Base-by-base conservation (phyloP, 2,113 vertebrate species). In the Coptodon rendalli region DNA sequence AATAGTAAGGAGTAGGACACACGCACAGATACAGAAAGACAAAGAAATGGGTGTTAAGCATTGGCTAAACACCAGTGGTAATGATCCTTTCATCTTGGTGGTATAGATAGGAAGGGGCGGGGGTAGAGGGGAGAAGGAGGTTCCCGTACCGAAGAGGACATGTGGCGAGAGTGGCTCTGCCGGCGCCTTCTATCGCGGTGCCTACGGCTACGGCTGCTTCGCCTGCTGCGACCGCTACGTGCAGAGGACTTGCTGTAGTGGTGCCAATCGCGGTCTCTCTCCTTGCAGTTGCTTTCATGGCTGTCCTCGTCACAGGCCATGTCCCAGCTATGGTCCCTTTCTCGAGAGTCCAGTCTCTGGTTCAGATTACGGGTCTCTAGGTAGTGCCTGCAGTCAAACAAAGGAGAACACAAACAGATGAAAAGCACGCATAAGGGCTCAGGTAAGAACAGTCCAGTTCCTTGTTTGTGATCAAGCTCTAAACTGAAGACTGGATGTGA, bases 211-310 rank as follows among this genome's bases (percentile, higher is more conserved):
- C 91, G 97, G 57, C 94, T 95, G 95, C 96, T 97, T 93, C 96
- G 97, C 91, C 97, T 97, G 97, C 97, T 99, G 94, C 96, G 98
- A 53, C 97, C 95, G 40, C 90, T 91, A 45, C 89, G 97, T 29
- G 97, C 97, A 17, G 98, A 99, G 34, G 98, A 99, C 95, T 98
- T 98, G 97, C 98, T 99, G 96, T 98, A 98, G 94, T 98, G 98
- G 92, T 98, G 96, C 95, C 97, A 95, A 91, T 98, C 97, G 89
- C 95, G 97, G 90, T 97, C 97, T 80, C 84, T 57, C 91, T 96
- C 97, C 90, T 84, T 90, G 90, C 82, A 92, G 59, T 86, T 82
- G 9, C 24, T 81, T 5, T 95, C 93, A 4, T 40, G 89, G 16
- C 89, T 83, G 24, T 92, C 86, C 5, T 94, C 90, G 45, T 97